A percentile compares a stretch with the other conserved stretches of the same genome.
Evolutionary conservation across 2,888 invertebrate species (phyloP).

Genomic region (Rapana venosa): DNA sequence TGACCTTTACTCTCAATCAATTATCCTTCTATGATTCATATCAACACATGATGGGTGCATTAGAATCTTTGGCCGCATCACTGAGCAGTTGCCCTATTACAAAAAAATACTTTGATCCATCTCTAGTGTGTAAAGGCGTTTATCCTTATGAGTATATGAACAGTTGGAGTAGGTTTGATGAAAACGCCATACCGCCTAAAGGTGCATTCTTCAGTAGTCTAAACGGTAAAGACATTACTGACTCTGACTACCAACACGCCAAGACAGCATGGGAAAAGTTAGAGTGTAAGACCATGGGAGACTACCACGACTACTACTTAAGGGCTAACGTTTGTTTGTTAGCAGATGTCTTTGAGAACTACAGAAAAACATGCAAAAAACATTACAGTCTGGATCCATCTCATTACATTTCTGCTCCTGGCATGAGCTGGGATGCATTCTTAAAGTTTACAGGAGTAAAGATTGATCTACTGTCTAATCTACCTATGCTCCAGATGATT

Average conservation of each 20-base stretch:
- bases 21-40: background rate
- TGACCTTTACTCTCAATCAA: background rate
- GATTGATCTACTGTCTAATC: background rate
- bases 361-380: background rate
- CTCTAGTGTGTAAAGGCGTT: background rate
- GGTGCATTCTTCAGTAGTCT: background rate
- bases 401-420: slow-evolving; percentile 3
- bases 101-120: background rate
- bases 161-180: background rate
- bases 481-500: background rate
- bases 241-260: background rate
- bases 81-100: background rate
- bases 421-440: background rate
- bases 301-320: slow-evolving; percentile 26
- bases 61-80: background rate
- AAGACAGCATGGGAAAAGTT: background rate
- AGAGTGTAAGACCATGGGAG: background rate
- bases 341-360: slow-evolving; percentile 21
- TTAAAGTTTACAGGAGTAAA: background rate
- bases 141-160: background rate
- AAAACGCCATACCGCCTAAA: background rate
- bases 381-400: slow-evolving; percentile 21
- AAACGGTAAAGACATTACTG: background rate
- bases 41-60: background rate
- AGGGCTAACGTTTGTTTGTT: background rate